Conservation (phyloP, 2,797 vertebrate species). For the Sebastes reedi region DNA sequence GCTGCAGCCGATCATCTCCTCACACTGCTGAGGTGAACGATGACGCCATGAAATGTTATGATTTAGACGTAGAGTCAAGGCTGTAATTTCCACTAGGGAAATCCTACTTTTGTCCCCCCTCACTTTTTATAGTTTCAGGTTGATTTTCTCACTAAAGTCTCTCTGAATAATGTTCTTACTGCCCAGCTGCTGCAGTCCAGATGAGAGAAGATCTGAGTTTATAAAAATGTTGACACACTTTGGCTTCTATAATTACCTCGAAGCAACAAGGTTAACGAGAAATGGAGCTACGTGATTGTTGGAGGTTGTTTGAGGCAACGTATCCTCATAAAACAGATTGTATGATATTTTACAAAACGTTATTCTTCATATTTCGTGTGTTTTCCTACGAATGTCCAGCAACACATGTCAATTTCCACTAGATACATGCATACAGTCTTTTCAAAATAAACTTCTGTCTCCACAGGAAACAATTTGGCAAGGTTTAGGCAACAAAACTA, state of each 20-base stretch:
- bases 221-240: not conserved
- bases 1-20: slow-evolving; percentile 15
- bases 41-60: not conserved
- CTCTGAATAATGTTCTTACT: not conserved
- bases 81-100: not conserved
- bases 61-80: not conserved
- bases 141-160: not conserved
- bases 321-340: not conserved
- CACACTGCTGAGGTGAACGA: slow-evolving; percentile 19
- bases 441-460: too few species aligned
- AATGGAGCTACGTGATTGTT: not conserved
- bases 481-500: too few species aligned
- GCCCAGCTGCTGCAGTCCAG: not conserved
- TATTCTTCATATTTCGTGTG: too few species aligned
- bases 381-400: too few species aligned
- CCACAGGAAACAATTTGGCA: too few species aligned
- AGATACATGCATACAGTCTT: not conserved
- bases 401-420: too few species aligned
- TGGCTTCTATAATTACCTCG: not conserved
- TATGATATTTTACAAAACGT: too few species aligned
- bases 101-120: not conserved
- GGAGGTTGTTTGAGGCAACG: too few species aligned
- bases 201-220: not conserved
- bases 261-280: not conserved
- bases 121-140: not conserved